Percentiles rank a stretch among this genome's conserved stretches.
Conservation (phyloP, 2,113 vertebrate genomes). For the Varanus salvator region DNA sequence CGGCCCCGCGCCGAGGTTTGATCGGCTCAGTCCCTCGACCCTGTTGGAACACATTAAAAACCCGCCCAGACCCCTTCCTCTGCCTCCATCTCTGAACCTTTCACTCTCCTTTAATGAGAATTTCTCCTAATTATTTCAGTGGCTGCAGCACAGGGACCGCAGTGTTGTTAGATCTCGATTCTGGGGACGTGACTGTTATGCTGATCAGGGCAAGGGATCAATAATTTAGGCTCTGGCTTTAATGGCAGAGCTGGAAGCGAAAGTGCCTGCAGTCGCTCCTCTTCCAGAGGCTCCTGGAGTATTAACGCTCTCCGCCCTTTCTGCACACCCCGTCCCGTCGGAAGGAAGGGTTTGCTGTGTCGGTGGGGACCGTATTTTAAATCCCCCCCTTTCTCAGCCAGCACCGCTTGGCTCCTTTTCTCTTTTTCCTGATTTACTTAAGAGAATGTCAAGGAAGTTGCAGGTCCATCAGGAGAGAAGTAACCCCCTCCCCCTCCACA, state of each 20-base stretch:
- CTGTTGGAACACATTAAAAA: slow-evolving; percentile 87
- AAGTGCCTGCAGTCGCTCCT: slow-evolving; percentile 87
- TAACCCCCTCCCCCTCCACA: background rate
- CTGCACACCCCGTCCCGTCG: background rate
- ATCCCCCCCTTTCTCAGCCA: background rate
- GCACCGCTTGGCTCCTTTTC: background rate
- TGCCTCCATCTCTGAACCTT: slow-evolving; percentile 78
- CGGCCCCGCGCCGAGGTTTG: slow-evolving; percentile 75
- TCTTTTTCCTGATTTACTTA: slow-evolving; percentile 12
- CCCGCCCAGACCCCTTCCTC: slow-evolving; percentile 80
- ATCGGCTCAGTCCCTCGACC: slow-evolving; percentile 80
- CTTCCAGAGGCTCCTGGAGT: slow-evolving; percentile 71
- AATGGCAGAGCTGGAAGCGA: slow-evolving; percentile 90
- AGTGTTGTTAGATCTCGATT: slow-evolving; percentile 88
- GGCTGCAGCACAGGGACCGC: slow-evolving; percentile 90
- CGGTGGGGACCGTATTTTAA: background rate
- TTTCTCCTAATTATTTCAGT: slow-evolving; percentile 98
- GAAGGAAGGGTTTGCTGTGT: too few relatives aligned
- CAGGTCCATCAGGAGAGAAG: accelerated
- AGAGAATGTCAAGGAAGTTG: background rate
- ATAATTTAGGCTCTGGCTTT: slow-evolving; percentile 97
- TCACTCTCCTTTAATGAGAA: slow-evolving; percentile 96
- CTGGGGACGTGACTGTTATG: slow-evolving; percentile 93
- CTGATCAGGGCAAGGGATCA: slow-evolving; percentile 96
- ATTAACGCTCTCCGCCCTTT: slow-evolving; percentile 72